Evolutionary conservation across 2,113 vertebrate genomes (phyloP), one percentile per base, ranked within the genome.

Genomic region (Agapornis roseicollis): DNA sequence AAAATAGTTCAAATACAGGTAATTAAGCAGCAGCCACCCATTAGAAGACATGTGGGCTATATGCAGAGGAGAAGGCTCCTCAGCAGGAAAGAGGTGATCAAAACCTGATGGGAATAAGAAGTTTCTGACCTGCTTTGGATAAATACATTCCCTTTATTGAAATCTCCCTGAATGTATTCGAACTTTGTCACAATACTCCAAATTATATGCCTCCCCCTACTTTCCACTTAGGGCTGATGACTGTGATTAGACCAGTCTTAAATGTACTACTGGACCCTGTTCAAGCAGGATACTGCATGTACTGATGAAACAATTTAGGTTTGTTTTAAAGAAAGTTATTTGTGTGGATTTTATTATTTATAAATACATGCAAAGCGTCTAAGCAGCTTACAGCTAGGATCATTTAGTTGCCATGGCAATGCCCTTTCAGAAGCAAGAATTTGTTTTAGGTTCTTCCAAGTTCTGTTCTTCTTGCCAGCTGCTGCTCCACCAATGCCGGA

Each of bases 391-490:
- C 99, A 99, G 98, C 98, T 99, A 73, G 99, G 99, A 98, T 99
- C 99, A 66, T 97, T 98, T 88, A 99, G 97, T 98, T 99, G 99
- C 99, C 99, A 99, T 44, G 99, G 98, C 96, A 99, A 98, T 64
- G 99, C 98, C 97, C 98, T 98, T 98, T 99, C 99, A 58, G 98
- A 98, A 94, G 98, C 98, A 85, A 99, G 98, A 96, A 99, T 99
- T 97, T 99, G 99, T 97, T 99, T 99, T 86, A 99, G 99, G 97
- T 99, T 99, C 97, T 99, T 99, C 99, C 99, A 99, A 88, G 99
- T 99, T 96, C 99, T 98, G 88, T 99, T 99, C 98, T 99, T 99
- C 97, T 99, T 99, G 95, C 99, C 99, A 92, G 99, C 99, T 77
- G 99, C 98, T 78, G 99, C 99, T 50, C 99, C 99, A 69, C 99